phyloP scores from a whole-genome alignment of 2,113 vertebrate genomes.

The Todiramphus chloris region DNA sequence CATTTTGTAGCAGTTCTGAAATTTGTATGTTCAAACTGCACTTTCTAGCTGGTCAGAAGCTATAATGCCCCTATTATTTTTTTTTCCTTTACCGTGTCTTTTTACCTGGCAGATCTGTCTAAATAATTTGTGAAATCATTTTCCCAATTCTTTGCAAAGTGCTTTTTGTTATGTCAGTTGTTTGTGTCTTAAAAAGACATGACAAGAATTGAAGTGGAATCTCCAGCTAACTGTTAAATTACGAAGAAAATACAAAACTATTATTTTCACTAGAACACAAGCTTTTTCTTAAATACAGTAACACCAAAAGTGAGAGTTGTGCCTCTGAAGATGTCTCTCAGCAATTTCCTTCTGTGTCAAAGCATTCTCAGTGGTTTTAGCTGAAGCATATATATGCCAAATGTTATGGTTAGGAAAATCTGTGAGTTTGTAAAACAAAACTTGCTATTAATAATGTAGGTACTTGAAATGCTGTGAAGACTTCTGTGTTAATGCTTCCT shows the following conservation, averaged over 20 bases:
- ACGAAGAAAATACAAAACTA: not conserved
- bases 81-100: not conserved
- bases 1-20: not conserved
- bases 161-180: not conserved
- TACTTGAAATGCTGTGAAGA: not conserved
- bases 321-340: not conserved
- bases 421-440: not conserved
- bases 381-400: not conserved
- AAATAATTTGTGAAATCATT: not conserved
- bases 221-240: not conserved
- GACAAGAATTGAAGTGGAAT: not conserved
- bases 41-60: not conserved
- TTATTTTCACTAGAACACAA: not conserved
- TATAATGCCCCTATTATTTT: not conserved
- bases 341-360: not conserved
- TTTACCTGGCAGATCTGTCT: not conserved
- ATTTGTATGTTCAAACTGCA: not conserved
- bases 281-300: not conserved
- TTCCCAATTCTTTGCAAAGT: not conserved
- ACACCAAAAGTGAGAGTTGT: not conserved
- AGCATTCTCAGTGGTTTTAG: not conserved
- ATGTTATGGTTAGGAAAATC: not conserved
- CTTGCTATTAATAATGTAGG: not conserved
- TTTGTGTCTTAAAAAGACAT: not conserved
- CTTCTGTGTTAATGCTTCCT: not conserved